Conservation (phyloP, 2,113 vertebrate genomes). For the Suncus etruscus region DNA sequence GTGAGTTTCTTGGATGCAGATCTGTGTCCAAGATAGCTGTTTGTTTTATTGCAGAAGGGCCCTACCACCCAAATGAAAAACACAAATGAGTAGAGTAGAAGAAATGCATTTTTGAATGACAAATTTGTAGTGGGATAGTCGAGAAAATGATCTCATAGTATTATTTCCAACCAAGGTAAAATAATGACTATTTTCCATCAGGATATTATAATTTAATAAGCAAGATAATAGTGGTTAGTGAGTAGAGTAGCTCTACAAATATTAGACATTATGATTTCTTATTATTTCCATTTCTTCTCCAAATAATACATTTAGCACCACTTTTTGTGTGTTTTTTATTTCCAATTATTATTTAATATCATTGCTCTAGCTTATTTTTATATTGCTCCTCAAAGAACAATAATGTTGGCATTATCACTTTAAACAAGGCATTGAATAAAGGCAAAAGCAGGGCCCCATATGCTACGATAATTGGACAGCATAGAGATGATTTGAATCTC, state of each 20-base stretch:
- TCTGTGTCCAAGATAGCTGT: not conserved
- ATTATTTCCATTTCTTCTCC: constrained; percentile 66
- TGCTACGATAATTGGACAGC: constrained; percentile 42
- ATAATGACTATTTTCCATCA: constrained; percentile 51
- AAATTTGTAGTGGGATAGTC: constrained; percentile 29
- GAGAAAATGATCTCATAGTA: constrained; percentile 14
- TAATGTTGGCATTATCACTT: constrained; percentile 50
- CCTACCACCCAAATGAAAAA: not conserved
- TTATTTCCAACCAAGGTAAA: constrained; percentile 21
- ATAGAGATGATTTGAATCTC: not conserved
- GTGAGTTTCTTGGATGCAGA: not conserved
- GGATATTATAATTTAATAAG: constrained; percentile 51
- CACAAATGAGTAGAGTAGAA: not conserved
- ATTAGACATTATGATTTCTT: constrained; percentile 35
- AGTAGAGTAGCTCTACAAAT: constrained; percentile 29
- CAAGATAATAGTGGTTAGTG: constrained; percentile 34
- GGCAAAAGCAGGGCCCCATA: not conserved
- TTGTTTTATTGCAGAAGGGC: not conserved
- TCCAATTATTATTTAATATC: constrained; percentile 71
- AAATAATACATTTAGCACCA: constrained; percentile 74
- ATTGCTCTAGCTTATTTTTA: constrained; percentile 56
- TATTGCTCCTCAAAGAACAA: constrained; percentile 69
- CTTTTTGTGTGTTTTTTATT: constrained; percentile 69
- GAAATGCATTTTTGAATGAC: not conserved
- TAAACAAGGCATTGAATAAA: constrained; percentile 54